A percentile compares a stretch with the other conserved stretches of the same genome.
Evolutionary conservation across 2,888 invertebrate genomes (phyloP).

Genomic region (Gymnoscelis rufifasciata): DNA sequence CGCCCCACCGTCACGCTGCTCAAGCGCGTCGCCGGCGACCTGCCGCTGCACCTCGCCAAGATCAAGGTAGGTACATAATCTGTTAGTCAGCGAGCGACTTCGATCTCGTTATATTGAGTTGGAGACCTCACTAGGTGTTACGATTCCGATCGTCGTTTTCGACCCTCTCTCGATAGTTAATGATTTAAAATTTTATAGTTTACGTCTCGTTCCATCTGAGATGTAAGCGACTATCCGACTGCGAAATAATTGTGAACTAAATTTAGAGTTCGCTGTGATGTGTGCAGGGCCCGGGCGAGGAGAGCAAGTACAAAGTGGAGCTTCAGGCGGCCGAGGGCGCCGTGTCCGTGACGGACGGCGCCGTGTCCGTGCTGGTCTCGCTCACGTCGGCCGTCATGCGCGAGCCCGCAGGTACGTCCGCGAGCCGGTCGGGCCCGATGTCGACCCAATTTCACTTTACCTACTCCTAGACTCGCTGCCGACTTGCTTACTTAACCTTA

Average conservation of each 20-base stretch:
- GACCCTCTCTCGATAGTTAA: too few relatives aligned
- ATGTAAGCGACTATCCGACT: too few relatives aligned
- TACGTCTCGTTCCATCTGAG: too few relatives aligned
- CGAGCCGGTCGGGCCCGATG: constrained; percentile 12
- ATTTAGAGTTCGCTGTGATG: too few relatives aligned
- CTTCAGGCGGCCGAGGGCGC: constrained; percentile 91
- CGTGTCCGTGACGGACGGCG: constrained; percentile 88
- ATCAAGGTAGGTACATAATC: constrained; percentile 23
- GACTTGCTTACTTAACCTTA: too few relatives aligned
- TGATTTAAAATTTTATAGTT: too few relatives aligned
- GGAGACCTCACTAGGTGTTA: too few relatives aligned
- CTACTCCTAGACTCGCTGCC: constrained; percentile 3
- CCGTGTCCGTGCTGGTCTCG: constrained; percentile 90
- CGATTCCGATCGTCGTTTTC: too few relatives aligned
- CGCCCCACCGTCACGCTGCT: constrained; percentile 94
- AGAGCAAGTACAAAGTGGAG: constrained; percentile 87
- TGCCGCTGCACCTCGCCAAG: constrained; percentile 77
- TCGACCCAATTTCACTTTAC: constrained; percentile 61
- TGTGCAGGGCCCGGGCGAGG: constrained; percentile 54
- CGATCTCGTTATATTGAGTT: too few relatives aligned
- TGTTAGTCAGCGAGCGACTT: too few relatives aligned
- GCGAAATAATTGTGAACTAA: too few relatives aligned
- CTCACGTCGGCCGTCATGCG: constrained; percentile 96
- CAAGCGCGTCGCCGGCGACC: constrained; percentile 89
- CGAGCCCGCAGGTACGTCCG: constrained; percentile 82